Evolutionary conservation across 2,888 invertebrate species (phyloP), one percentile per base, ranked within the genome.

Genomic region (Fragum whitleyi): DNA sequence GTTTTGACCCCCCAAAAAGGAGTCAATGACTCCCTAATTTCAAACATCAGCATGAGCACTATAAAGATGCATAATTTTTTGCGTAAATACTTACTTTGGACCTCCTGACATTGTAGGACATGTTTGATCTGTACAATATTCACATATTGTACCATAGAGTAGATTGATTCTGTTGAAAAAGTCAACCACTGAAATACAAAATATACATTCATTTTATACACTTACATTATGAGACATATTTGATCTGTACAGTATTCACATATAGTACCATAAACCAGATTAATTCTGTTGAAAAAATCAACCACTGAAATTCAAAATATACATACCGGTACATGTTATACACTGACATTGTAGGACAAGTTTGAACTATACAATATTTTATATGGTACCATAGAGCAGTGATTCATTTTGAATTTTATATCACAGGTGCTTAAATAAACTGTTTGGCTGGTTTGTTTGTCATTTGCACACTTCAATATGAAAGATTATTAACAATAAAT

Each of bases 91-190:
- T 92, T 90, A 95, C 91, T 97, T 96, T 5, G 97, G 96, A 0
- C 98, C 98, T 0, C 98, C 98, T 29, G 96, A 96, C 98, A 98
- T 98, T 0, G 97, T 97, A 0, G 98, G 97, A 92, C 98, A 98
- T 0, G 96, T 96, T 79, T 96, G 95, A 84, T 96, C 96, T 53
- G 96, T 97, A 93, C 98, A 98, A 92, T 96, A 97, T 91, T 94
- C 92, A 93, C 96, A 96, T 42, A 97, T 96, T 0, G 97, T 97
- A 11, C 98, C 98, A 94, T 98, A 98, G 88, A 98, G 97, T 62
- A 98, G 94, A 94, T 98, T 98, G 88, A 98, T 97, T 90, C 98
- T 96, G 94, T 98, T 98, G 94, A 98, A 98, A 93, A 98, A 98
- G 93, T 98, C 98, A 42, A 98, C 98, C 88, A 98, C 97, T 97